These are phyloP conservation scores for Eupeodes corollae DNA, from an alignment of 1,140 invertebrate genomes.

Conservation along the genomic window DNA sequence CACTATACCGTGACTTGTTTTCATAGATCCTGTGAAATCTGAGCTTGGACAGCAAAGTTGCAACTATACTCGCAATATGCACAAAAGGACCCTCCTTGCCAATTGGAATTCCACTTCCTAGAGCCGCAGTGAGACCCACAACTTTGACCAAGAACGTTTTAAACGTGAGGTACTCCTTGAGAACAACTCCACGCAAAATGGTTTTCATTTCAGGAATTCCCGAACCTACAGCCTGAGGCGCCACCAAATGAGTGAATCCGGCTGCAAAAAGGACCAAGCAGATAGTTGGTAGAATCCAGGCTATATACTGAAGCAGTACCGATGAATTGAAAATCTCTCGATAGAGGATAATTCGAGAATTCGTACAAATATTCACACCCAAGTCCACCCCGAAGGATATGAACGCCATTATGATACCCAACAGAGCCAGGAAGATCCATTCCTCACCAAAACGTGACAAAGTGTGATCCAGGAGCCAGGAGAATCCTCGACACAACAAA, in stretches of 20 bases:
- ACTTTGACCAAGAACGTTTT: slow-evolving; percentile 93
- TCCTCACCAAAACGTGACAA: slow-evolving; percentile 86
- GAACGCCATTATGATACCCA: slow-evolving; percentile 92
- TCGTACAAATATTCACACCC: slow-evolving; percentile 87
- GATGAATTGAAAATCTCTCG: slow-evolving; percentile 63
- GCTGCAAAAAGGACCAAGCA: slow-evolving; percentile 85
- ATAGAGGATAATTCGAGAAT: slow-evolving; percentile 86
- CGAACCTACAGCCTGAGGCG: slow-evolving; percentile 90
- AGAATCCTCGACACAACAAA: slow-evolving; percentile 43
- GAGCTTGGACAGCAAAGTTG: slow-evolving; percentile 82
- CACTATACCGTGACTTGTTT: slow-evolving; percentile 89
- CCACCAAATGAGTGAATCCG: slow-evolving; percentile 87
- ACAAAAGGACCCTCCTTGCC: slow-evolving; percentile 98
- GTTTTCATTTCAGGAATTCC: slow-evolving; percentile 99
- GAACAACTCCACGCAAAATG: slow-evolving; percentile 85
- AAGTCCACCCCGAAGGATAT: slow-evolving; percentile 93
- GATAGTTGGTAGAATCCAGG: slow-evolving; percentile 81
- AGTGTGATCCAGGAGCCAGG: slow-evolving; percentile 69
- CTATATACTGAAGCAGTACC: slow-evolving; percentile 72
- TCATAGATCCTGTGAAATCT: slow-evolving; percentile 89
- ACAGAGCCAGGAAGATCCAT: slow-evolving; percentile 89
- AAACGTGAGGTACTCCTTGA: slow-evolving; percentile 96
- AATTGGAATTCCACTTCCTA: slow-evolving; percentile 91
- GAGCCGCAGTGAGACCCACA: slow-evolving; percentile 85
- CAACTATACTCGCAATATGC: slow-evolving; percentile 93